Evolutionary conservation across 2,888 invertebrate species (phyloP), one percentile per base, ranked within the genome.

Genomic region (Autographa gamma): DNA sequence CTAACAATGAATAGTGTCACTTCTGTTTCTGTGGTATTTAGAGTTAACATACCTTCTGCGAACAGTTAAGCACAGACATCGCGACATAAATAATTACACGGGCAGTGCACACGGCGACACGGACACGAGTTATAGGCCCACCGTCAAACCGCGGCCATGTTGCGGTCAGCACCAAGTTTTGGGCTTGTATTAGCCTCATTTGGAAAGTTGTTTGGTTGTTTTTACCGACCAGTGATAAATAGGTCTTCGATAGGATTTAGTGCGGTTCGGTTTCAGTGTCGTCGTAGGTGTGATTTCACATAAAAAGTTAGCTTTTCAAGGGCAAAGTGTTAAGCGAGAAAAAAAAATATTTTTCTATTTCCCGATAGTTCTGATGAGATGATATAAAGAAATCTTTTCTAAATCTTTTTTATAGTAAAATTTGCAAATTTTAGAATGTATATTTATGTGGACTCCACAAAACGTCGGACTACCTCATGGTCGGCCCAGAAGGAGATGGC

Each of bases 11-110:
- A 69, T 32, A 19, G 61, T 70, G 60, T 4, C 25, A 25, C 16
- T 41, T 43, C 19, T 61, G 31, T 65, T 60, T 63, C 54, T 69
- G 71, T 25, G 41, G 58, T 63, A 64, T 77, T 77, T 38, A 48
- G 62, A 60, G 56, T 69, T 63, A 78, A 69, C 68, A 25, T 61
- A 63, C 60, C 31, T 72, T 72, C 73, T 73, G 77, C 79, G 83
- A 81, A 79, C 77, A 72, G 77, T 77, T 83, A 82, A 81, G 80
- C 79, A 71, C 65, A 72, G 48, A 59, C 78, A 66, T 74, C 72
- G 83, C 78, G 79, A 88, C 88, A 88, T 90, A 92, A 91, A 91
- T 91, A 90, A 92, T 92, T 91, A 91, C 86, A 92, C 85, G 90
- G 85, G 60, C 81, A 66, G 80, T 87, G 90, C 88, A 76, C 90